These are phyloP conservation scores for Lytechinus variegatus DNA, from an alignment of 35 echinoderm and acorn worm genomes.

Conservation along the genomic window DNA sequence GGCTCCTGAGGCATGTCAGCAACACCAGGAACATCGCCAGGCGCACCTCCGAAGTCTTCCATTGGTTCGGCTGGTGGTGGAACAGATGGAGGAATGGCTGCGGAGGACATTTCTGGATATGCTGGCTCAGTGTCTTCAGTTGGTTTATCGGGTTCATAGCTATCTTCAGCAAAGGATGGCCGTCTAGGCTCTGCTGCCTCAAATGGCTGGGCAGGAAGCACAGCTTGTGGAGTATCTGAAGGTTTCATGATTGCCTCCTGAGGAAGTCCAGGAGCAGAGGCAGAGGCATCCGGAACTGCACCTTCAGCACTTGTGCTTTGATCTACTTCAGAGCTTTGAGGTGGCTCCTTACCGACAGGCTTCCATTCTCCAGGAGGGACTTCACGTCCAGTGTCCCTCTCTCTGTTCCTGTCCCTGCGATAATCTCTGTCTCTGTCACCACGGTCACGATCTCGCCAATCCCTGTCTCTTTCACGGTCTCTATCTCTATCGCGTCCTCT, in stretches of 20 bases:
- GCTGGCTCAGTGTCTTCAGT: conserved; percentile 44
- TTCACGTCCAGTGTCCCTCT: conserved; percentile 61
- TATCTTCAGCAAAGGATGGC: background rate
- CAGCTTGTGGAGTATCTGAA: background rate
- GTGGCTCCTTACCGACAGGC: background rate
- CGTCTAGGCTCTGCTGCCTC: background rate
- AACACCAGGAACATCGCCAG: conserved; percentile 29
- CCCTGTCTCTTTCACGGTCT: conserved; percentile 69
- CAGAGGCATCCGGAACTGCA: conserved; percentile 44
- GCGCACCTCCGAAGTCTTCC: conserved; percentile 1
- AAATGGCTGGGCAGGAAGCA: conserved; percentile 19
- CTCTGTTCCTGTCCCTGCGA: conserved; percentile 79
- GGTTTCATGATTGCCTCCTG: conserved; percentile 33
- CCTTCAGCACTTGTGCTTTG: conserved; percentile 38
- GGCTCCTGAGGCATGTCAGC: conserved; percentile 35
- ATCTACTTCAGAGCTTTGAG: background rate
- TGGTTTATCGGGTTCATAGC: conserved; percentile 43
- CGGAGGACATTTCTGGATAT: conserved; percentile 37
- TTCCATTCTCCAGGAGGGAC: background rate
- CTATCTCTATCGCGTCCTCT: conserved; percentile 61
- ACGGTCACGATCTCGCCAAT: conserved; percentile 74
- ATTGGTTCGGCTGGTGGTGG: background rate
- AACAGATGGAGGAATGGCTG: conserved; percentile 19
- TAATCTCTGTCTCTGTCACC: conserved; percentile 54
- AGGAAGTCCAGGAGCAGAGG: conserved; percentile 46